phyloP scores from a whole-genome alignment of 2,797 vertebrate species.

The Enteromius anoplus region DNA sequence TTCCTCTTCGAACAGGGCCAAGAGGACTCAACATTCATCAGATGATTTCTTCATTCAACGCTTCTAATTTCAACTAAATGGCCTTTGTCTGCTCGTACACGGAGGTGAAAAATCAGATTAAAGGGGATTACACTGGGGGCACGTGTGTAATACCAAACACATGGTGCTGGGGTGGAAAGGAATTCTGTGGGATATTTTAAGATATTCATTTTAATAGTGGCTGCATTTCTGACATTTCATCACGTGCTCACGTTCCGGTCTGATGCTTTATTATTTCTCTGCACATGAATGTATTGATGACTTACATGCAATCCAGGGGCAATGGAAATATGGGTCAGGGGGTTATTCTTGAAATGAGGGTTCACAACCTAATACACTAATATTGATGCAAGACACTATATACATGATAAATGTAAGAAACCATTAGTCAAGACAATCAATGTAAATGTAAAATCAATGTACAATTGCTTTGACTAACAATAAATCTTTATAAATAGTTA shows the following conservation, averaged over 20 bases:
- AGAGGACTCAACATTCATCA: conserved; percentile 10
- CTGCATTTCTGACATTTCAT: conserved; percentile 61
- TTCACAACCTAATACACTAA: neutral
- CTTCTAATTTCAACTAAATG: conserved; percentile 34
- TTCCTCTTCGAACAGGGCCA: conserved; percentile 4
- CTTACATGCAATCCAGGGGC: neutral
- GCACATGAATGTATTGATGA: neutral
- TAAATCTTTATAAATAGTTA: neutral
- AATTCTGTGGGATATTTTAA: conserved; percentile 29
- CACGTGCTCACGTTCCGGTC: conserved; percentile 28
- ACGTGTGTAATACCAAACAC: conserved; percentile 36
- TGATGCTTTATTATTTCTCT: neutral
- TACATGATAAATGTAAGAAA: neutral
- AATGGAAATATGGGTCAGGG: neutral
- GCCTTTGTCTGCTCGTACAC: conserved; percentile 16
- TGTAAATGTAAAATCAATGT: neutral
- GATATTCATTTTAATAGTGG: conserved; percentile 32
- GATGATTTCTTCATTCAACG: conserved; percentile 10
- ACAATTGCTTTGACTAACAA: neutral
- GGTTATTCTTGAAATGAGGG: neutral
- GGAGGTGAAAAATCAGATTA: conserved; percentile 26
- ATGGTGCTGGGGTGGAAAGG: conserved; percentile 30
- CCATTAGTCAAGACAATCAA: neutral
- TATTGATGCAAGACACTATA: neutral
- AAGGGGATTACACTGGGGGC: conserved; percentile 3